Evolutionary conservation across 2,113 vertebrate species (phyloP).

Genomic region (Butorides virescens): DNA sequence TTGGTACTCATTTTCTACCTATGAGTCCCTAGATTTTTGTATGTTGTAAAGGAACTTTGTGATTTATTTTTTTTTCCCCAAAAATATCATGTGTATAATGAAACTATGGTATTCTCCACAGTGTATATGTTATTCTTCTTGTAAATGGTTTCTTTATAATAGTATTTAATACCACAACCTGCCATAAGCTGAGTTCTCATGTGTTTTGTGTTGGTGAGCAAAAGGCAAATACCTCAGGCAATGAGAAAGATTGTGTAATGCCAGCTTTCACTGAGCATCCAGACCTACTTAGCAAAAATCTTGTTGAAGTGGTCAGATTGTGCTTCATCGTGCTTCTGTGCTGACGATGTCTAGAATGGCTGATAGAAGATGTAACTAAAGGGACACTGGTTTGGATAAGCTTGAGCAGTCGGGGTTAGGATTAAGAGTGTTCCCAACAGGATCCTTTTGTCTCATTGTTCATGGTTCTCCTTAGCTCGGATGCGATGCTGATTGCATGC

Average conservation of each 20-base stretch:
- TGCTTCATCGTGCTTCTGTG: not conserved
- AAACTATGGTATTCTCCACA: not conserved
- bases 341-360: not conserved
- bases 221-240: not conserved
- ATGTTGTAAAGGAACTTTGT: not conserved
- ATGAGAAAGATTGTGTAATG: not conserved
- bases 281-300: not conserved
- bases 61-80: not conserved
- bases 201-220: not conserved
- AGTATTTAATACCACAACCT: not conserved
- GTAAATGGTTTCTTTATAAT: not conserved
- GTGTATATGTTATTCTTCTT: not conserved
- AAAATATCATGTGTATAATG: not conserved
- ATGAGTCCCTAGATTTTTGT: not conserved
- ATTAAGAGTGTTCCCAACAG: not conserved
- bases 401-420: not conserved
- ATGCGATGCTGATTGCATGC: not conserved
- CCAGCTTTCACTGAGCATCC: not conserved
- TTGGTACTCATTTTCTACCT: not conserved
- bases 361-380: not conserved
- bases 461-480: not conserved
- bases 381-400: not conserved
- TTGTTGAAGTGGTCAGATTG: not conserved
- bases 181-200: not conserved
- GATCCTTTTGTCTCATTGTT: not conserved